A percentile compares a stretch with the other conserved stretches of the same genome.
phyloP scores from a whole-genome alignment of 2,888 invertebrate genomes.

The Diplolepis rosae region DNA sequence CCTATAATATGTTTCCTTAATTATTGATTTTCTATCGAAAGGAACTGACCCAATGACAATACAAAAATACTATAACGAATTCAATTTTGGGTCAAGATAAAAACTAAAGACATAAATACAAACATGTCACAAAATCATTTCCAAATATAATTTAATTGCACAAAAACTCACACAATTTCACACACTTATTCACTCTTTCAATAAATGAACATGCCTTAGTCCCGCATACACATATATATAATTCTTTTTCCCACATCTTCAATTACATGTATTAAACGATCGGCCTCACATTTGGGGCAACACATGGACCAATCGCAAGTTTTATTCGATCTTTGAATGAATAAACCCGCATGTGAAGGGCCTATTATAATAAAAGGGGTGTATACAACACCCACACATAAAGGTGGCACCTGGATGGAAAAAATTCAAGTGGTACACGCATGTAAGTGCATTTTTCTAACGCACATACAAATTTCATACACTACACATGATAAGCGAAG shows the following conservation, averaged over 20 bases:
- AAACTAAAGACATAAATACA: too few relatives aligned
- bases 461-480: too few relatives aligned
- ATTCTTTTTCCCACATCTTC: slow-evolving; percentile 4
- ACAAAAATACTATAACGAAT: too few relatives aligned
- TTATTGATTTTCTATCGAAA: too few relatives aligned
- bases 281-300: slow-evolving; percentile 12
- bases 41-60: too few relatives aligned
- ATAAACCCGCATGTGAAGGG: slow-evolving; percentile 64
- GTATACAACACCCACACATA: slow-evolving; percentile 62
- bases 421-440: slow-evolving; percentile 36
- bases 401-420: slow-evolving; percentile 59
- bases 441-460: not conserved
- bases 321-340: slow-evolving; percentile 51
- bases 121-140: too few relatives aligned
- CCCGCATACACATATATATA: slow-evolving; percentile 22
- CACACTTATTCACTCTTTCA: not conserved
- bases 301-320: slow-evolving; percentile 19
- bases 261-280: slow-evolving; percentile 13
- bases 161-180: not conserved
- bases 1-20: too few relatives aligned
- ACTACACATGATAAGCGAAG: not conserved
- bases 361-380: slow-evolving; percentile 60
- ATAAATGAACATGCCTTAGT: slow-evolving; percentile 19
- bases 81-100: too few relatives aligned
- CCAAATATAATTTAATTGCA: too few relatives aligned